Evolutionary conservation across 2,888 invertebrate species (phyloP), one percentile per base, ranked within the genome.

Genomic region (Lasioglossum malachurum): DNA sequence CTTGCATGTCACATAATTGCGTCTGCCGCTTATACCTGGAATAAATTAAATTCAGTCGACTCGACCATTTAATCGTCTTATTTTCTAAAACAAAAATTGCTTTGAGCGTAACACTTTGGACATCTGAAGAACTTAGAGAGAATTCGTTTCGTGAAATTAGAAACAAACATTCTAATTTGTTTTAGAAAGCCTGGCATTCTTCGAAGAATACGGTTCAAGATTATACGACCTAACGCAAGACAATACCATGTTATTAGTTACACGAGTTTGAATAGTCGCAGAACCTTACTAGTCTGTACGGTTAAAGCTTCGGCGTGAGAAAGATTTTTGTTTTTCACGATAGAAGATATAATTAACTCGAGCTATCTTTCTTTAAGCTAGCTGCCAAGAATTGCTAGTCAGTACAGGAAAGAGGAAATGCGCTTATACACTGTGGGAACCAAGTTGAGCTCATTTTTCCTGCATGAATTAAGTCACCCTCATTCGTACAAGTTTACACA

Each of bases 341-440:
- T 80, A 84, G 84, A 90, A 93, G 89, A 89, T 85, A 91, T 93
- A 94, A 95, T 95, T 95, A 95, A 92, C 92, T 90, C 86, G 87
- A 92, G 94, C 94, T 93, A 94, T 94, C 93, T 94, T 90, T 93
- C 92, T 93, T 93, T 88, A 91, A 94, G 93, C 88, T 88, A 93
- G 91, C 91, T 90, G 91, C 93, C 92, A 93, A 94, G 94, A 95
- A 94, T 93, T 92, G 90, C 89, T 86, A 90, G 92, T 90, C 91
- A 84, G 88, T 87, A 91, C 94, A 93, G 93, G 93, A 94, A 94
- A 94, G 92, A 94, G 95, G 94, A 95, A 95, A 93, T 92, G 88
- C 80, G 71, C 87, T 87, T 89, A 88, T 86, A 92, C 89, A 87
- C 90, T 92, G 94, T 95, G 95, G 94, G 95, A 95, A 95, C 91